Base-by-base conservation (phyloP, 2,113 vertebrate species). In the Proteles cristata region DNA sequence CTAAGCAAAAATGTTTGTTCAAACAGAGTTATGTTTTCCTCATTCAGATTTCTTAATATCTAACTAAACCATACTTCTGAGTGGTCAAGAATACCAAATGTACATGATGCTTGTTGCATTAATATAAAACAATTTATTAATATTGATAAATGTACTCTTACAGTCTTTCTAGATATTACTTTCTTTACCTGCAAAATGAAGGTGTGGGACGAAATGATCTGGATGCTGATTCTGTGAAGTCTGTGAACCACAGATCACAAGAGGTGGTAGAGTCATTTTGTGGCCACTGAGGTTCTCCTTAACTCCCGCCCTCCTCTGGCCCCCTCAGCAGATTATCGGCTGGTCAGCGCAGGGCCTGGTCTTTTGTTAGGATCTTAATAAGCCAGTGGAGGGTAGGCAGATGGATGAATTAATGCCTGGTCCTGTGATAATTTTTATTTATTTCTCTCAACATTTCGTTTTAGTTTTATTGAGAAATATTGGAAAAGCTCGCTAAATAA, bases 401-500 rank as follows among this genome's bases (percentile, higher is more conserved):
- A 28, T 45, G 19, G 48, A 45, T 53, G 23, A 69, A 55, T 92
- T 69, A 58, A 23, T 73, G 61, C 10, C 63, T 83, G 33, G 11
- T 45, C 43, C 11, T 87, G 10, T 90, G 74, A 76, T 39, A 26
- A n/a, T 53, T 88, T 83, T 61, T 89, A 45, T 76, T 63, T 87
- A 65, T 14, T 90, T 82, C 15, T 82, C 82, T 55, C 68, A 65
- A 31, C 2, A 15, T 3, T 21, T 71, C 58, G 65, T 65, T n/a
- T 61, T 23, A 33, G 45, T 53, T 84, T 68, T 89, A 83, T 69
- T 63, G 66, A 61, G 61, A 61, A 80, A 65, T n/a, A 48, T 43
- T 77, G 85, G 45, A 74, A 92, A 92, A 66, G 12, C 45, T 84
- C 55, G 26, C 77, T 94, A 80, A 79, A 73, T 85, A 85, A 94